Evolutionary conservation across 2,888 invertebrate genomes (phyloP).

Genomic region (Sminthurinus aureus): DNA sequence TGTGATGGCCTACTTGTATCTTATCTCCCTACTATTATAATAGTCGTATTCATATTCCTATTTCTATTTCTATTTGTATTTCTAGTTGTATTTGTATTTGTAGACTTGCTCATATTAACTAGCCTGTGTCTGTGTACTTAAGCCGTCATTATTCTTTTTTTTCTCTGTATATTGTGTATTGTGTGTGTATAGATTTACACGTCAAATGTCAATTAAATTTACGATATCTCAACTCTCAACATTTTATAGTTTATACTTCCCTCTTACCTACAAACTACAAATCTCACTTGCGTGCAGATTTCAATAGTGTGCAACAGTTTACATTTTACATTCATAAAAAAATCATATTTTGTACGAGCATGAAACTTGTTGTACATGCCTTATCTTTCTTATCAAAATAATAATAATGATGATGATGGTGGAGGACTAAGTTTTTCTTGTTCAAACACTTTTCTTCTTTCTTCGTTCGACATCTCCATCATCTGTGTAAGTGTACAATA

Average conservation of each 20-base stretch:
- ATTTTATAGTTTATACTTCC: not conserved
- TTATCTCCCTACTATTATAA: not conserved
- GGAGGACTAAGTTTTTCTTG: too few species aligned
- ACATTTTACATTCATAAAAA: too few species aligned
- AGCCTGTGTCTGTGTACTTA: not conserved
- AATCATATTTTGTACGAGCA: too few species aligned
- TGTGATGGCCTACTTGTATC: conserved; percentile 27
- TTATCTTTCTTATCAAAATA: too few species aligned
- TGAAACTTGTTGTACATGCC: too few species aligned
- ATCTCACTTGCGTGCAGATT: too few species aligned
- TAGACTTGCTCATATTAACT: not conserved
- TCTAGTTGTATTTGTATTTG: not conserved
- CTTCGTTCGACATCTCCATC: too few species aligned
- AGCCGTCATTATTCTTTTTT: not conserved
- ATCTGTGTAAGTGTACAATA: too few species aligned
- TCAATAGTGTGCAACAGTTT: too few species aligned
- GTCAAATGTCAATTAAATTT: not conserved
- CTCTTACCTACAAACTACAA: too few species aligned
- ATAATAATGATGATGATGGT: too few species aligned
- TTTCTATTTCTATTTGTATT: not conserved
- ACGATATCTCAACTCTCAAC: not conserved
- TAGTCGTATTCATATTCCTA: not conserved
- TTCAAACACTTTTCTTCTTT: too few species aligned
- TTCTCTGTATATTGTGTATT: not conserved
- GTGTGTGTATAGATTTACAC: not conserved